phyloP scores from a whole-genome alignment of 2,113 vertebrate genomes.

The Macaca fascicularis region DNA sequence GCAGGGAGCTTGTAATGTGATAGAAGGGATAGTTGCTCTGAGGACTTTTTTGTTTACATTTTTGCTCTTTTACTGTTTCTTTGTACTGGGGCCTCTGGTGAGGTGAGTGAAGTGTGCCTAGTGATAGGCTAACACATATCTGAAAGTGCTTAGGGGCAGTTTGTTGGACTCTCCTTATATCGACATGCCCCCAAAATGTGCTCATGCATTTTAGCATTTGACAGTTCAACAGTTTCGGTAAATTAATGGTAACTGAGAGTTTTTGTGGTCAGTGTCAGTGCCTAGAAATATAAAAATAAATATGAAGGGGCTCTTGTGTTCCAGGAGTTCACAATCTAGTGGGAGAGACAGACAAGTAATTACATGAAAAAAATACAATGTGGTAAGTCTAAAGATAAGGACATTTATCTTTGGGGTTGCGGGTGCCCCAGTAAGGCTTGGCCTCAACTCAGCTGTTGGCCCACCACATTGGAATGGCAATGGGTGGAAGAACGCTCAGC shows the following conservation, averaged over 20 bases:
- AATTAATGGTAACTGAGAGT: not conserved
- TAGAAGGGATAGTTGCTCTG: not conserved
- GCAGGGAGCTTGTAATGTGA: not conserved
- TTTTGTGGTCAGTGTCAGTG: not conserved
- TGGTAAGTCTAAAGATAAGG: not conserved
- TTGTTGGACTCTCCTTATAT: not conserved
- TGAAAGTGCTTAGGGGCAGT: not conserved
- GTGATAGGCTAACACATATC: not conserved
- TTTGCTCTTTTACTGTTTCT: not conserved
- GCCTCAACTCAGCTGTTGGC: not conserved
- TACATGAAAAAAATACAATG: not conserved
- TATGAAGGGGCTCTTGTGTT: not conserved
- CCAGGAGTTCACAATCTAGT: not conserved
- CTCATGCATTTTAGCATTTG: not conserved
- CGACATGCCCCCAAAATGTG: not conserved
- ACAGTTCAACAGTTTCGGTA: not conserved
- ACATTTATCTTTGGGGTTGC: not conserved
- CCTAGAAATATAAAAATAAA: not conserved
- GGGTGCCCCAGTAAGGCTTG: not conserved
- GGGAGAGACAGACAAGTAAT: not conserved
- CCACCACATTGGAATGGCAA: not conserved
- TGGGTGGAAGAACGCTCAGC: fast-evolving
- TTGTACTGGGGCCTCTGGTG: no score
- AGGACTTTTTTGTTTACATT: not conserved
- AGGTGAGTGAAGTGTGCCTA: not conserved